A percentile compares a stretch with the other conserved stretches of the same genome.
These are phyloP conservation scores for Mormyrus iriodes DNA, from an alignment of 2,113 vertebrate species.

Conservation along the genomic window DNA sequence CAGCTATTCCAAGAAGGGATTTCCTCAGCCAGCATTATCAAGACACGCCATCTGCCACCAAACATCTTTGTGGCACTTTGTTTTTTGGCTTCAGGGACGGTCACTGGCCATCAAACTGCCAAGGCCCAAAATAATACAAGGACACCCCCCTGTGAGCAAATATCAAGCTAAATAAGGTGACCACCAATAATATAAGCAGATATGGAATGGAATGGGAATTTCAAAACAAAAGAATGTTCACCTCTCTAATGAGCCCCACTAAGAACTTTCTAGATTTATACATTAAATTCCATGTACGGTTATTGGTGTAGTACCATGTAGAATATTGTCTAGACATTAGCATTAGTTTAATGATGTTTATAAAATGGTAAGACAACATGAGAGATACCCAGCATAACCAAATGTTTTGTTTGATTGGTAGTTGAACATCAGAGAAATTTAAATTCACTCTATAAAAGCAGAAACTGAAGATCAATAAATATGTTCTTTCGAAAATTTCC, in stretches of 20 bases:
- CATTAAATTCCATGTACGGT: not conserved
- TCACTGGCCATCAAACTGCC: not conserved
- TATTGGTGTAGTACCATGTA: not conserved
- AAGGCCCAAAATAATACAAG: not conserved
- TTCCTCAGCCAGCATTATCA: not conserved
- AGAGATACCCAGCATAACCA: not conserved
- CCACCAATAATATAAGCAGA: not conserved
- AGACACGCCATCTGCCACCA: not conserved
- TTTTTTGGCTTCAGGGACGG: not conserved
- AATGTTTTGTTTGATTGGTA: not conserved
- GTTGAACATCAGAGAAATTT: not conserved
- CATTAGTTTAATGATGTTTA: not conserved
- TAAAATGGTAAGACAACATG: not conserved
- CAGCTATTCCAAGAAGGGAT: not conserved
- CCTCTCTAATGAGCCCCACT: not conserved
- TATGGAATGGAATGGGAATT: not conserved
- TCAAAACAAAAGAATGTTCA: not conserved
- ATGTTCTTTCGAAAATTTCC: not conserved
- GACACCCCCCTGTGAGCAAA: not conserved
- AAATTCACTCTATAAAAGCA: not conserved
- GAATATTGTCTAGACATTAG: not conserved
- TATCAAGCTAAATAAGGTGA: not conserved
- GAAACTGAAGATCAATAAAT: not conserved
- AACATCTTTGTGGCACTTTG: not conserved
- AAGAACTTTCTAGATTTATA: not conserved